Evolutionary conservation across 1,140 invertebrate species (phyloP), one percentile per base, ranked within the genome.

Genomic region (Dendroctonus valens): DNA sequence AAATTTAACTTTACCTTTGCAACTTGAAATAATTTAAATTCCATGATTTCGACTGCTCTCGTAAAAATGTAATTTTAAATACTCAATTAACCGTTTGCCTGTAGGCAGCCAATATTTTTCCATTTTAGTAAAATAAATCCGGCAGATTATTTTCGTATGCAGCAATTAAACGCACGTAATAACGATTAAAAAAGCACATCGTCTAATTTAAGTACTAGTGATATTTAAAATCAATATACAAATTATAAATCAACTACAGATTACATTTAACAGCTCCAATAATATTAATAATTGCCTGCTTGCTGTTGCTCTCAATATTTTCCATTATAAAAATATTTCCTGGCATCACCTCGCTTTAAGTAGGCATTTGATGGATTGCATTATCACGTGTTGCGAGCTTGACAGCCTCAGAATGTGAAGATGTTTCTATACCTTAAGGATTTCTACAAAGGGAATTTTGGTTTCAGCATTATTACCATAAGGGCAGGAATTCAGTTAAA

Each of bases 231-330:
- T 58, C 48, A 14, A 65, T 59, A 65, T 50, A 65, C 55, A 65
- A 59, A 59, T 52, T 51, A 59, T 65, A 65, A 65, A 65, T 67
- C 65, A 67, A 62, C 49, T 59, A n/a, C 11, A 58, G 54, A 65
- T 58, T 63, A 59, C 41, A 66, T 66, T 66, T 59, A 59, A 26
- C 58, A 53, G 58, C 26, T 52, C 44, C 50, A 11, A 5, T 9
- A 12, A 11, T 46, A 65, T 57, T 59, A 52, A 58, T 58, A 44
- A 58, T 39, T 50, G 62, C 38, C 51, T 55, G 41, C 41, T 57
- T 50, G 44, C 48, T 52, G 59, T 53, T 60, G 55, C 40, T 52
- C 39, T 44, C 57, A 60, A 52, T 59, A 37, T 41, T 49, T 38
- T 41, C 44, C 37, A 44, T 59, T 44, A 59, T 57, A 14, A 51